These are phyloP conservation scores for Amphiura filiformis DNA, from an alignment of 35 echinoderm and acorn worm species.

Conservation along the genomic window DNA sequence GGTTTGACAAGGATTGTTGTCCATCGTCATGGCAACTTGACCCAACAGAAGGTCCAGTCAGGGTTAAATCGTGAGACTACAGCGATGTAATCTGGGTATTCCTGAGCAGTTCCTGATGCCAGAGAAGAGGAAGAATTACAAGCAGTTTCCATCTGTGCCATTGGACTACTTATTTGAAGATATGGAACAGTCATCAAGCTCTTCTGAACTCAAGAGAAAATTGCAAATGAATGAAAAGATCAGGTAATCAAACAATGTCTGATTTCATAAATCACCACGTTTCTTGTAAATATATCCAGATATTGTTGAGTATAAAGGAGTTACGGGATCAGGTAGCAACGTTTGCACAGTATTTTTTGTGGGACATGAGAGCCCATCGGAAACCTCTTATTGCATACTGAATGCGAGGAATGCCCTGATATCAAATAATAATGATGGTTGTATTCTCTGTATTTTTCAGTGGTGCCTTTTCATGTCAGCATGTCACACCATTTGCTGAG, in stretches of 20 bases:
- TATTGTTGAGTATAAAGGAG: too few relatives aligned
- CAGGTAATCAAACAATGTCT: too few relatives aligned
- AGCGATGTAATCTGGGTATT: slow-evolving; percentile 77
- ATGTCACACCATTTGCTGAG: slow-evolving; percentile 73
- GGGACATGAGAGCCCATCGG: too few relatives aligned
- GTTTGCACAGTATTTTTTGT: too few relatives aligned
- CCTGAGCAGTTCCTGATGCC: slow-evolving; percentile 64
- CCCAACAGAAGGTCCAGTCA: slow-evolving; percentile 85
- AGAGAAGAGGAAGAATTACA: slow-evolving; percentile 27
- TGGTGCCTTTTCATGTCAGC: slow-evolving; percentile 57
- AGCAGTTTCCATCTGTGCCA: slow-evolving; percentile 37
- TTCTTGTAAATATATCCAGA: too few relatives aligned
- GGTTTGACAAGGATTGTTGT: slow-evolving; percentile 71
- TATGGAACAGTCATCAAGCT: slow-evolving; percentile 41
- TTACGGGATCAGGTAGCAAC: too few relatives aligned
- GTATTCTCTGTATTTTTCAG: slow-evolving; percentile 25
- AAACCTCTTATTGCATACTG: too few relatives aligned
- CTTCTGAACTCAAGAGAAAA: slow-evolving; percentile 80
- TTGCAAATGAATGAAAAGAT: slow-evolving; percentile 95
- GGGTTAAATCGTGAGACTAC: slow-evolving; percentile 72
- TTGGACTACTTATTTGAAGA: slow-evolving; percentile 77
- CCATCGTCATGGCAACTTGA: slow-evolving; percentile 86
- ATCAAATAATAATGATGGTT: too few relatives aligned
- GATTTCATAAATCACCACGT: too few relatives aligned
- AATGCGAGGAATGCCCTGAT: too few relatives aligned